Evolutionary conservation across 2,113 vertebrate genomes (phyloP).

Genomic region (Lepidothrix coronata): DNA sequence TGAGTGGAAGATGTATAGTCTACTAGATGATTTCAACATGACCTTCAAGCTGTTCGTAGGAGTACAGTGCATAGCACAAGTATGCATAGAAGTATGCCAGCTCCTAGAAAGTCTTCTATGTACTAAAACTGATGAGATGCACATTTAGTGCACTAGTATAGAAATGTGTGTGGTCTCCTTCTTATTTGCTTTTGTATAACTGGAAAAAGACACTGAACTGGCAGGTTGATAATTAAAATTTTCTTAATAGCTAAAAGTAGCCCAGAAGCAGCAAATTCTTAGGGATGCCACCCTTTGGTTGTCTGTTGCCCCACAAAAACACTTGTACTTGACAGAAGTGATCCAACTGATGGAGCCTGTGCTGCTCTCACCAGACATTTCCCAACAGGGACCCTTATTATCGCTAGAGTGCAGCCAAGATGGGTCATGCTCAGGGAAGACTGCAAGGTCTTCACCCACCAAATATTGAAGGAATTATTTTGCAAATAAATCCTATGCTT

Average conservation of each 20-base stretch:
- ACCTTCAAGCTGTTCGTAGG: not conserved
- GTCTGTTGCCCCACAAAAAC: not conserved
- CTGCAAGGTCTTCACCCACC: not conserved
- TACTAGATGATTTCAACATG: not conserved
- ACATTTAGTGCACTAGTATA: not conserved
- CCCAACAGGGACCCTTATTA: not conserved
- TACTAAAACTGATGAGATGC: not conserved
- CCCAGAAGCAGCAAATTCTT: not conserved
- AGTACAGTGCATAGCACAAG: not conserved
- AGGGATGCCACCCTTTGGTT: not conserved
- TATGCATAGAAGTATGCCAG: not conserved
- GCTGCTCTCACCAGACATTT: not conserved
- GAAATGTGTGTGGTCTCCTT: not conserved
- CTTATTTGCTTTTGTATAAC: not conserved
- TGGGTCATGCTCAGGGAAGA: not conserved
- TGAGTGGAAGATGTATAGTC: not conserved
- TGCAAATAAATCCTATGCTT: not conserved
- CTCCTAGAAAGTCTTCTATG: not conserved
- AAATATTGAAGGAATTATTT: not conserved
- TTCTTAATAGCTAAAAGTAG: not conserved
- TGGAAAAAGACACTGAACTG: not conserved
- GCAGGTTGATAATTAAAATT: not conserved
- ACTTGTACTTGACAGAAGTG: fast-evolving
- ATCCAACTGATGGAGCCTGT: not conserved
- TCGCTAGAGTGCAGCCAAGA: not conserved